phyloP scores from a whole-genome alignment of 2,888 invertebrate species.

The Perdita meconis region DNA sequence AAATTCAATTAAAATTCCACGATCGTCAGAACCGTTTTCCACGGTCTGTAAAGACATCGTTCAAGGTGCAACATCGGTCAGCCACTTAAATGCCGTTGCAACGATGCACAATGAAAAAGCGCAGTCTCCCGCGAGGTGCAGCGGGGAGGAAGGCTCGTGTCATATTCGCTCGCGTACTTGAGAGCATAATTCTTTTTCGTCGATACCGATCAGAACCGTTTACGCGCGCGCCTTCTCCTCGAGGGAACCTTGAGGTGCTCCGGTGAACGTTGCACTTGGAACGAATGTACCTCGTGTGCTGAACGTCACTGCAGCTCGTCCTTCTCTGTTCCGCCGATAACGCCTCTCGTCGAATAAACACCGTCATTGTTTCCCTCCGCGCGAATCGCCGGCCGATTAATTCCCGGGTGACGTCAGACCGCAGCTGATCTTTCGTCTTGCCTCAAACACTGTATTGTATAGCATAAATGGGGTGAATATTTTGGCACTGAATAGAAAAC shows the following conservation, averaged over 20 bases:
- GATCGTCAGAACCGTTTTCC: background rate
- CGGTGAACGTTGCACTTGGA: constrained; percentile 61
- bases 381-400: constrained; percentile 38
- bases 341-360: background rate
- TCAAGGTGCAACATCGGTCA: constrained; percentile 7
- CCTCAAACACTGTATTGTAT: background rate
- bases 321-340: background rate
- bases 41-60: too few species aligned
- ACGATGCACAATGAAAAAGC: background rate
- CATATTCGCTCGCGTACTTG: constrained; percentile 24
- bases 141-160: constrained; percentile 24
- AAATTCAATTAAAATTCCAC: background rate
- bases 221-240: constrained; percentile 51
- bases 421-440: constrained; percentile 44
- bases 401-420: constrained; percentile 34
- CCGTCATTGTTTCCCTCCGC: background rate
- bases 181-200: constrained; percentile 44
- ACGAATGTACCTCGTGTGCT: constrained; percentile 28
- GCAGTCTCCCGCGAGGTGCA: constrained; percentile 19
- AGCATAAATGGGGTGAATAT: too few species aligned
- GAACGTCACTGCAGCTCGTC: too few species aligned
- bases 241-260: constrained; percentile 50
- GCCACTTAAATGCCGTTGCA: constrained; percentile 7
- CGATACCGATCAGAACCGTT: constrained; percentile 62
- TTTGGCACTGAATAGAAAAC: too few species aligned